Evolutionary conservation across 30 jellyfish, hydroid and myxozoan genomes (phyloP), one percentile per base, ranked within the genome.

Genomic region (Aurelia aurita complex sp. Pacific): DNA sequence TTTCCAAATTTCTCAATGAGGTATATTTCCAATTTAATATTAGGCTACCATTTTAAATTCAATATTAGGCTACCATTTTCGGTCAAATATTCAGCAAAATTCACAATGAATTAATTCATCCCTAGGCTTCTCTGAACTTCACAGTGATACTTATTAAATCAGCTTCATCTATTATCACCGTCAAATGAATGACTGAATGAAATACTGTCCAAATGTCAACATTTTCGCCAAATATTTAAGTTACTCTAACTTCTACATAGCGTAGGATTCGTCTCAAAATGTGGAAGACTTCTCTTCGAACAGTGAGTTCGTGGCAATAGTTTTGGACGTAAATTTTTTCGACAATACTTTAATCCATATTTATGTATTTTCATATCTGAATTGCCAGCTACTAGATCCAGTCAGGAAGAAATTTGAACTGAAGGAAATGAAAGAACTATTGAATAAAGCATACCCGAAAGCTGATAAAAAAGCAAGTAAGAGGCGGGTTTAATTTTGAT

Each of bases 301-400:
- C 14, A 46, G 12, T 9, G 57, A 7, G 2, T 46, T 46, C 57
- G 12, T 46, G 12, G 6, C 13, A 46, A 46, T 46, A 1, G 57
- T 46, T 46, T 13, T 1, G 6, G 12, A 46, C 57, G 53, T 3
- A 8, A 15, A 7, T 35, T 80, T 18, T 43, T 15, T 50, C 46
- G 19, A 38, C 32, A 12, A 61, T 61, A 17, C 69, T 6, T 12
- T 14, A 60, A 19, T 61, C 70, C 79, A 59, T 57, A 29, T 60
- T 57, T 14, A 14, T 52, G 60, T 52, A 59, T 18, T 77, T 77
- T 77, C 5, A 18, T 12, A 52, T n/a, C 55, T 67, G 35, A 11
- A 13, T 64, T 63, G 36, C 32, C 61, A 95, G 99, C 61, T 95
- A 68, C 71, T 95, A 40, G 97, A 88, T 51, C 99, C 99, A 12